phyloP scores from a whole-genome alignment of 2,797 vertebrate species.

The Salarias fasciatus region DNA sequence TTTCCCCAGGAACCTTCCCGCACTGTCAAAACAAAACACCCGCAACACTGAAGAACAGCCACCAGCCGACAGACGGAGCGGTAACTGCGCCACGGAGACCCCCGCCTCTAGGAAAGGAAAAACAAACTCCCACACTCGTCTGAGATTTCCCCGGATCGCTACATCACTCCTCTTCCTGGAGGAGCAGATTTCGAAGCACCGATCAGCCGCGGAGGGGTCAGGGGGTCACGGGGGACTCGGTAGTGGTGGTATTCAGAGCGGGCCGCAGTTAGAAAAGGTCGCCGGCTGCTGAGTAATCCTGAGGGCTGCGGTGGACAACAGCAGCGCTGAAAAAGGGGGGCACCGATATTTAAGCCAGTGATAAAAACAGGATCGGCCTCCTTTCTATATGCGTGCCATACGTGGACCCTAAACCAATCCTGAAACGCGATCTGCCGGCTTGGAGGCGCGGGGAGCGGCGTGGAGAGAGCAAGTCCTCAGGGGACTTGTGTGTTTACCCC shows the following conservation, averaged over 20 bases:
- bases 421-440: constrained; percentile 63
- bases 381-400: constrained; percentile 47
- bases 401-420: constrained; percentile 47
- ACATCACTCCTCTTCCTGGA: constrained; percentile 16
- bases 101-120: constrained; percentile 27
- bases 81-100: constrained; percentile 19
- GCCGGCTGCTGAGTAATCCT: constrained; percentile 73
- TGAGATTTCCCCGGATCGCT: constrained; percentile 8
- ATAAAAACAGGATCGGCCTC: constrained; percentile 47
- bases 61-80: constrained; percentile 13
- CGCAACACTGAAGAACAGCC: constrained; percentile 38
- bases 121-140: constrained; percentile 36
- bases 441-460: constrained; percentile 23
- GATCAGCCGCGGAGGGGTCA: constrained; percentile 33
- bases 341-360: constrained; percentile 16
- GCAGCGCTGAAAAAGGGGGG: constrained; percentile 8
- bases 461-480: constrained; percentile 25
- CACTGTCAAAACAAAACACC: constrained; percentile 60
- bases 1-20: constrained; percentile 72
- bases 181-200: constrained; percentile 12
- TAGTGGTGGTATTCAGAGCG: constrained; percentile 27
- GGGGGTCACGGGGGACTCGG: constrained; percentile 16
- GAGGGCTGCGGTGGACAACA: constrained; percentile 39
- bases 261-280: constrained; percentile 53
- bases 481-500: constrained; percentile 41